Evolutionary conservation across 2,797 vertebrate species (phyloP), one percentile per base, ranked within the genome.

Genomic region (Rhincodon typus): DNA sequence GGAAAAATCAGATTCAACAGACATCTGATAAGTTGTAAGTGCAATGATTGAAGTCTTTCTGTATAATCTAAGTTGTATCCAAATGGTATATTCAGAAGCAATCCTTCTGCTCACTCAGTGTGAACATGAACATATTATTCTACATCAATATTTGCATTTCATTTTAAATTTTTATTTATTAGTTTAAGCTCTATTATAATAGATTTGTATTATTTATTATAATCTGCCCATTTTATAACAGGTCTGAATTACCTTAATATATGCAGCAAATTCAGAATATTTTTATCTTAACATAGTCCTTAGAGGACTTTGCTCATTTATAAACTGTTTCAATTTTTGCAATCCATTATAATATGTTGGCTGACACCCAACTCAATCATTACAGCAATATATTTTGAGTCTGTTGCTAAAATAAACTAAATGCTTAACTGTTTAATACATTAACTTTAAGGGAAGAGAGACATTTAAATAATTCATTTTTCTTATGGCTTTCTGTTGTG

Each of bases 341-440:
- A 94, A 25, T 19, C 7, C 1, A 69, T 30, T 94, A 38, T 69
- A 38, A 94, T 94, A 94, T 42, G 91, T 69, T 94, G 93, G 38
- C n/a, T 94, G 25, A 38, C 23, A 70, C 67, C 67, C 91, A 94
- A 94, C n/a, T 91, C n/a, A 19, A 91, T 62, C 88, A 91, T 91
- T 62, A 69, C 23, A 42, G 62, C 62, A 91, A 17, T 94, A 23
- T 46, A 46, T 50, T 94, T 94, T 69, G 46, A 94, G 38, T 34
- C 10, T 30, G 13, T 42, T 50, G 38, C 42, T 72, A 38, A 72
- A 12, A 12, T 62, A 94, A 25, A 72, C 67, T 72, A 72, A 70
- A 70, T 94, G 23, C 30, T 94, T 17, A 94, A 94, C 42, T 57
- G 62, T 21, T 42, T 30, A 70, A 94, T 72, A 72, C 46, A 72